Evolutionary conservation across 2,888 invertebrate species (phyloP), one percentile per base, ranked within the genome.

Genomic region (Pycnomerus fuliginosus): DNA sequence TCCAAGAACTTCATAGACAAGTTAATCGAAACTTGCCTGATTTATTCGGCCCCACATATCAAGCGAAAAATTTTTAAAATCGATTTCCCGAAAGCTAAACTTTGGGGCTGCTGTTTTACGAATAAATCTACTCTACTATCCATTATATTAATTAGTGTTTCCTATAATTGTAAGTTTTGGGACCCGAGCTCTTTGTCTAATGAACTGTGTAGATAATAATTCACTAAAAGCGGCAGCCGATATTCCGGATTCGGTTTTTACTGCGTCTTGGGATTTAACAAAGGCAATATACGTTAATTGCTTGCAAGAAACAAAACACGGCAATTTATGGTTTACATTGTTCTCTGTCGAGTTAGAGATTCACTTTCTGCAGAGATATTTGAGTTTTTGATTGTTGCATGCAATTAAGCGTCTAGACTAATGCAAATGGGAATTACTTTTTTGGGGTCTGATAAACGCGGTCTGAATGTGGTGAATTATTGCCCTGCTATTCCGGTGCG

Each of bases 241-340:
- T 57, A 53, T 47, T 44, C 46, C 56, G 55, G 60, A 60, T 58
- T 60, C 57, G 59, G 59, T 62, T 63, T 62, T 63, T 63, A 62
- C 55, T 51, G 52, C 48, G 45, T 46, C 53, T 48, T 53, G 54
- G 58, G 55, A 57, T 56, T 56, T 57, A 56, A 57, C 55, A 53
- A 49, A 48, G 39, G 55, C 55, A 53, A 59, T 56, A 57, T 54
- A 57, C 55, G 53, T 52, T 56, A 56, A 58, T 56, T 58, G 55
- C 52, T 36, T 39, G 53, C 50, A 54, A 50, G 52, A 47, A 51
- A 50, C 42, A 44, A 38, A 45, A 45, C 48, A 48, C 36, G 45
- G 44, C 47, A 44, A 50, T 50, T 44, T 39, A 45, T 42, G 37
- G 37, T 32, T 35, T 34, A 31, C 44, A 28, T 23, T 40, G 39